A percentile compares a stretch with the other conserved stretches of the same genome.
Evolutionary conservation across 2,113 vertebrate species (phyloP).

Genomic region (Dasyurus viverrinus): DNA sequence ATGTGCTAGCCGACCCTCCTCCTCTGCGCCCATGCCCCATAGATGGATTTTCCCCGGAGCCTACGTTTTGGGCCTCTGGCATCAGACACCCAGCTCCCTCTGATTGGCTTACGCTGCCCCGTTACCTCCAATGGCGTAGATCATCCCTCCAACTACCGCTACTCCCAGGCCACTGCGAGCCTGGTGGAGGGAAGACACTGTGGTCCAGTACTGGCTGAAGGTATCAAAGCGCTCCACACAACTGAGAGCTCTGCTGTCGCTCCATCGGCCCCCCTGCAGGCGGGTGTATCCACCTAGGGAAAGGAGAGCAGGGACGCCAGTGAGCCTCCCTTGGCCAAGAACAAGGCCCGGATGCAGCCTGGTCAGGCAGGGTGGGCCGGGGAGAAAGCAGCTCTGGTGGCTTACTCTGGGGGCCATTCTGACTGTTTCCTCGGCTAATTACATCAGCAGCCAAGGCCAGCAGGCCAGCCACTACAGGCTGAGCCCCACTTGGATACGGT

Average conservation of each 20-base stretch:
- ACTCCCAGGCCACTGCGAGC: slow-evolving; percentile 96
- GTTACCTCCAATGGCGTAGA: slow-evolving; percentile 98
- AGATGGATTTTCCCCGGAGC: not conserved
- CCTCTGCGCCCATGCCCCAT: not conserved
- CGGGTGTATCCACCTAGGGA: slow-evolving; percentile 95
- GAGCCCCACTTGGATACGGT: not conserved
- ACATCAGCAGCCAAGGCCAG: not conserved
- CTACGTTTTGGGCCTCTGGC: not conserved
- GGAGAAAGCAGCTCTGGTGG: not conserved
- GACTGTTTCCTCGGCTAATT: not conserved
- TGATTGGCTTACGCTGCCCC: not conserved
- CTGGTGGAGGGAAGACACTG: slow-evolving; percentile 96
- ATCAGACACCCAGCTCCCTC: not conserved
- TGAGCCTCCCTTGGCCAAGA: not conserved
- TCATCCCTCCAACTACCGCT: slow-evolving; percentile 94
- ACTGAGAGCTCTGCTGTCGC: slow-evolving; percentile 95
- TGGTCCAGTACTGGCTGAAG: slow-evolving; percentile 99
- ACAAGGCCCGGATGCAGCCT: not conserved
- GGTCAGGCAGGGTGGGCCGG: not conserved
- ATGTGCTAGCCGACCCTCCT: not conserved
- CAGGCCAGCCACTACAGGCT: not conserved
- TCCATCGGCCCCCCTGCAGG: slow-evolving; percentile 96
- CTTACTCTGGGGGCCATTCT: not conserved
- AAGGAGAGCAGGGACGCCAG: not conserved
- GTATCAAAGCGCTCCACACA: slow-evolving; percentile 98